Conservation (phyloP, 1,140 invertebrate genomes). For the Trypoxylus dichotomus region DNA sequence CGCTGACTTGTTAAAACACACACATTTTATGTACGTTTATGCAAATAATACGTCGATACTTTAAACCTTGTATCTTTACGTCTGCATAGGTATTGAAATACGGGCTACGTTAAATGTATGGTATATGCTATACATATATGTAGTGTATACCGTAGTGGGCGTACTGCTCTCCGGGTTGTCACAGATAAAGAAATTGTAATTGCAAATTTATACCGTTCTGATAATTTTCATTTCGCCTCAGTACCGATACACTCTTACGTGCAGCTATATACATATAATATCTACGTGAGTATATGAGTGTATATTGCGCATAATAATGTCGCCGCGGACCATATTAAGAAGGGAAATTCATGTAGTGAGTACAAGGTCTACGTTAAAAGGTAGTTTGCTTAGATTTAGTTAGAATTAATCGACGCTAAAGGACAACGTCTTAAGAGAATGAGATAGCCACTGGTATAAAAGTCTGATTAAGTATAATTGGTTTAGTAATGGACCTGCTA, state of each 20-base stretch:
- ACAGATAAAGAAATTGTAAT: constrained; percentile 30
- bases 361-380: background rate
- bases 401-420: no score
- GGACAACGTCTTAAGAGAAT: background rate
- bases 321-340: background rate
- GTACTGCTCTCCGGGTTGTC: constrained; percentile 14
- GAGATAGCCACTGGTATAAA: no score
- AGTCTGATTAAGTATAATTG: no score
- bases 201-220: constrained; percentile 24
- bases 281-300: background rate
- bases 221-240: constrained; percentile 28
- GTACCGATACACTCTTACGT: no score
- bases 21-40: constrained; percentile 31
- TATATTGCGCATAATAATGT: background rate
- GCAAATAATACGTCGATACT: constrained; percentile 1
- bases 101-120: background rate
- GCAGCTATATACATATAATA: no score
- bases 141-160: background rate
- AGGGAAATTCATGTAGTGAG: background rate
- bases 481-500: no score
- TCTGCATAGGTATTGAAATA: background rate
- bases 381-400: no score
- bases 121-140: background rate
- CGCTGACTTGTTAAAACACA: constrained; percentile 27
- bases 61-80: background rate